Percentiles rank a stretch among this genome's conserved stretches.
Conservation (phyloP, 2,888 invertebrate species). For the Tanaodytes sp. region DNA sequence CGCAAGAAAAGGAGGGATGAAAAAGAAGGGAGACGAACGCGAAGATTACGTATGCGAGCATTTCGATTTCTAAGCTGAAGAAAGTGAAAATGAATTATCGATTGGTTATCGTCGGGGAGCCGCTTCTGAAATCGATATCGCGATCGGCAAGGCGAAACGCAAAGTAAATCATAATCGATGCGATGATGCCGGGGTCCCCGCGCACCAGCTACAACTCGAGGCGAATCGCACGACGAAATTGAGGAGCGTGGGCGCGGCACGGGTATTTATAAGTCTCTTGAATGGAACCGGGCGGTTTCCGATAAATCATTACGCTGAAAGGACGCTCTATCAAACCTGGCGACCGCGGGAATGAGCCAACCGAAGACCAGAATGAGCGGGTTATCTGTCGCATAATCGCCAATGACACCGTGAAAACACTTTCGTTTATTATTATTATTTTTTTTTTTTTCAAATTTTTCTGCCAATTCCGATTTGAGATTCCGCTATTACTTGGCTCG, state of each 20-base stretch:
- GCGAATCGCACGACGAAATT: slow-evolving; percentile 47
- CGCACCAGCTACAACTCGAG: slow-evolving; percentile 31
- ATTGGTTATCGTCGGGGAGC: slow-evolving; percentile 15
- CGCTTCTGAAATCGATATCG: background rate
- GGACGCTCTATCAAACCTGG: slow-evolving; percentile 49
- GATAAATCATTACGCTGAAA: slow-evolving; percentile 55
- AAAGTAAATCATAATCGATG: slow-evolving; percentile 48
- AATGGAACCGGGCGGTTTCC: slow-evolving; percentile 44
- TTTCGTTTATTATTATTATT: too few relatives aligned
- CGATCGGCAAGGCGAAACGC: slow-evolving; percentile 23
- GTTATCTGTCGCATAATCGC: slow-evolving; percentile 62
- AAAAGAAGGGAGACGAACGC: too few relatives aligned
- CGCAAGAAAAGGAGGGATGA: too few relatives aligned
- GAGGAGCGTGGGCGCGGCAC: slow-evolving; percentile 52
- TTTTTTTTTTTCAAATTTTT: too few relatives aligned
- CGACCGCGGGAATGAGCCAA: slow-evolving; percentile 62
- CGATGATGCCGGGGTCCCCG: background rate
- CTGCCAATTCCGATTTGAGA: too few relatives aligned
- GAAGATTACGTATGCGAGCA: too few relatives aligned
- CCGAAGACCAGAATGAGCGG: slow-evolving; percentile 60
- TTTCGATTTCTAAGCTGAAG: slow-evolving; percentile 19
- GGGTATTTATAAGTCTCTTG: slow-evolving; percentile 50
- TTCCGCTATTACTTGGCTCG: too few relatives aligned
- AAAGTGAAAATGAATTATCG: slow-evolving; percentile 38
- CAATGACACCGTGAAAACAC: slow-evolving; percentile 55